Conservation (phyloP, 64 coral and sea anemone genomes). For the Dendronephthya gigantea region DNA sequence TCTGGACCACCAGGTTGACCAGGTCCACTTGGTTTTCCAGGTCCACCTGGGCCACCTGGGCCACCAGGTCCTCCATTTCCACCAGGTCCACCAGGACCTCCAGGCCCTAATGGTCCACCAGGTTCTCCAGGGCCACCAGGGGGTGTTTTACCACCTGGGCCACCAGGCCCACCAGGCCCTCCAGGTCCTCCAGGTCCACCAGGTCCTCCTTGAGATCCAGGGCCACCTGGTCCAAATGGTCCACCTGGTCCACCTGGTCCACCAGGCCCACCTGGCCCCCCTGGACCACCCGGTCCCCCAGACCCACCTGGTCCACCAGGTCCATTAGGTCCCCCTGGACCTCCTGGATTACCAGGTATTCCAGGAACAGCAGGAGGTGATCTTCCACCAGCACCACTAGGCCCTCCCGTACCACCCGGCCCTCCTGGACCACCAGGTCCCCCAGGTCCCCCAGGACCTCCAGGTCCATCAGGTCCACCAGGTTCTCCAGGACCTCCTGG, state of each 20-base stretch:
- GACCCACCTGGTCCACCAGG: background rate
- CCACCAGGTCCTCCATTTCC: no score
- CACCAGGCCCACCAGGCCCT: no score
- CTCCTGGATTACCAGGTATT: background rate
- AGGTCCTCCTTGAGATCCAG: slow-evolving; percentile 8
- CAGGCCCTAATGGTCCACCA: no score
- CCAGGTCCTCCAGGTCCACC: background rate
- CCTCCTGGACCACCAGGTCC: no score
- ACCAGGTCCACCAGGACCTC: background rate
- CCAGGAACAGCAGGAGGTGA: no score
- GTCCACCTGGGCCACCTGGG: background rate
- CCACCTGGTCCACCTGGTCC: slow-evolving; percentile 26
- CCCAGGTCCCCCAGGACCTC: background rate
- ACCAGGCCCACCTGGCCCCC: slow-evolving; percentile 21
- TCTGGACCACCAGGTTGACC: background rate
- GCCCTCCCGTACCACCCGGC: no score
- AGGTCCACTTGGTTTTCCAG: background rate
- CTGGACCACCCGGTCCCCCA: background rate
- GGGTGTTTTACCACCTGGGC: no score
- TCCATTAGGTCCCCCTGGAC: no score
- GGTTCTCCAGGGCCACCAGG: no score
- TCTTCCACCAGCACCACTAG: no score
- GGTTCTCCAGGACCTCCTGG: slow-evolving; percentile 15
- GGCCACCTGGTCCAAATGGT: background rate
- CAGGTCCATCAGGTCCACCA: slow-evolving; percentile 4